Evolutionary conservation across 2,888 invertebrate species (phyloP), one percentile per base, ranked within the genome.

Genomic region (Deilephila porcellus): DNA sequence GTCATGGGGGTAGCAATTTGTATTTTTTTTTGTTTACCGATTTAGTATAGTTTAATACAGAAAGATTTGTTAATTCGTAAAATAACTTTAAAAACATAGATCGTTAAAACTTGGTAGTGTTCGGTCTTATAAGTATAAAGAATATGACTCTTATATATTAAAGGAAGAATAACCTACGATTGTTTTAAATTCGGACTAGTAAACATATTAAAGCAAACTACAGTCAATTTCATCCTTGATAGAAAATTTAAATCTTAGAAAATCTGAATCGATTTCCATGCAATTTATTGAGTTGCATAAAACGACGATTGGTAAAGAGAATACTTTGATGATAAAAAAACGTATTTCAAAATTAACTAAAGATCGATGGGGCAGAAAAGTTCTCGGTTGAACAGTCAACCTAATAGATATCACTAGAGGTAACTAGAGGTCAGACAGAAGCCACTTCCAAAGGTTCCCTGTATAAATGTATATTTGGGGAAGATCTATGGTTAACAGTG

Each of bases 261-360:
- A 63, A 32, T 19, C 62, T 63, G 32, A 63, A 63, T 34, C 8
- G 19, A 63, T 63, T 63, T 63, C 25, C n/a, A 63, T 63, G 62
- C 62, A 34, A 32, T 63, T 63, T 32, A 63, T 34, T 32, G 4
- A 63, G 34, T 63, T 63, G 32, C 62, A 63, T 63, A 63, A 63
- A 63, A 19, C 32, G 34, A 63, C 34, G 29, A 63, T 63, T 34
- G 32, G 34, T 63, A 19, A 19, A 32, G n/a, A 32, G 34, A 63
- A 32, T n/a, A 56, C 6, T 56, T 56, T 1, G n/a, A n/a, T 6
- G 5, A 14, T 0, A 19, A 17, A n/a, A 53, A 45, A 45, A 45
- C 11, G 14, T 14, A 45, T 45, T 45, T 45, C 45, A 2, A 45
- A 14, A 14, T 45, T 11, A 11, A 45, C 3, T 45, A 45, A 45